Base-by-base conservation (phyloP, 2,797 vertebrate species). In the Sebastes steindachneri region DNA sequence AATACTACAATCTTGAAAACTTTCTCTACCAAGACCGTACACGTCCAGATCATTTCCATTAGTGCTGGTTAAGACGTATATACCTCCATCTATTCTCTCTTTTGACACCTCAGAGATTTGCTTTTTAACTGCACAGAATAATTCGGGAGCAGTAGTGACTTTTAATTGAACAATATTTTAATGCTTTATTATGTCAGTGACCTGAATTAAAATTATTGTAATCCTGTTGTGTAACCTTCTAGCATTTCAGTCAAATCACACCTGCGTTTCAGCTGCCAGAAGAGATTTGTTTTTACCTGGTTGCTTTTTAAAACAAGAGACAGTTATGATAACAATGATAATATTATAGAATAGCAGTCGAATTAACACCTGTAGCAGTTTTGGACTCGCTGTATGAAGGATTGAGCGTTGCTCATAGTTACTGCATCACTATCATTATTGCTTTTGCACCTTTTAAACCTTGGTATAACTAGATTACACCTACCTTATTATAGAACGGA, bases 351-450 rank as follows among this genome's bases (percentile, higher is more conserved):
- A 66, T 19, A 79, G 41, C 59, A 70, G 75, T 74, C 45, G 11
- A 82, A 73, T 88, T 62, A 51, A 59, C 48, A 58, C 53, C 60
- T 78, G 8, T 54, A 73, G 73, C 63, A 77, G 55, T 69, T 87
- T 86, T 69, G 60, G 64, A 81, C 54, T 81, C 7, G 15, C 72
- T 70, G 33, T 83, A 21, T 37, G 31, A 73, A 77, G 67, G 57
- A 82, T 48, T 73, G 37, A 55, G 58, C 59, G 28, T 77, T 77
- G 48, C 48, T 80, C 53, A 41, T 55, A 17, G 57, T 82, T 58
- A 59, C 77, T 68, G 80, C 72, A 68, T 68, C 59, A 48, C 53
- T 67, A 35, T 84, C 17, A 55, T 93, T 94, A 92, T 94, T 93
- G 91, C 91, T 91, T 84, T 82, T 90, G 54, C 60, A 79, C 72